Evolutionary conservation across 2,888 invertebrate genomes (phyloP).

Genomic region (Morpho achilles): DNA sequence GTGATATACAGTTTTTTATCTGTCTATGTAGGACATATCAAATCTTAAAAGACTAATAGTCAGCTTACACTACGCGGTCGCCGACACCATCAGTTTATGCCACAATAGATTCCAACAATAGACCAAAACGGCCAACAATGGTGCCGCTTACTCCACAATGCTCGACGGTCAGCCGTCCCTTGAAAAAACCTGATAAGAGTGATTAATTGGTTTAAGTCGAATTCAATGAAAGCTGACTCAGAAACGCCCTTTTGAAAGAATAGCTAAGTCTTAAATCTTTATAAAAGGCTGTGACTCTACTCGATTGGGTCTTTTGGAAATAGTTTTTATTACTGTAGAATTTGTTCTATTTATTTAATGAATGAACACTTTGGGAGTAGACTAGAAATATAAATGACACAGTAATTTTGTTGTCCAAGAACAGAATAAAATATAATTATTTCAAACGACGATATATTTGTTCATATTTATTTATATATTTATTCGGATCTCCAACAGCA

Average conservation of each 20-base stretch:
- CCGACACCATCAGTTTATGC: constrained; percentile 59
- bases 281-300: neutral
- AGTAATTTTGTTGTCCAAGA: too few species aligned
- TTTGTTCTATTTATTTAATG: too few species aligned
- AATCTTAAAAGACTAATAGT: constrained; percentile 60
- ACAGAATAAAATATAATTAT: too few species aligned
- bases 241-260: constrained; percentile 35
- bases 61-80: constrained; percentile 50
- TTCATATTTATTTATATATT: too few species aligned
- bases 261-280: constrained; percentile 9
- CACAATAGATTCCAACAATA: constrained; percentile 61
- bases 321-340: too few species aligned
- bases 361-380: too few species aligned
- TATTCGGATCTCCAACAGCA: too few species aligned
- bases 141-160: constrained; percentile 55
- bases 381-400: too few species aligned
- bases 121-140: constrained; percentile 50
- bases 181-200: constrained; percentile 74
- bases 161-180: constrained; percentile 61
- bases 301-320: too few species aligned
- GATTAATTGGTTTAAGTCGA: constrained; percentile 75
- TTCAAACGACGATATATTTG: too few species aligned
- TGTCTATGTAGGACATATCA: neutral
- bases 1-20: too few species aligned
- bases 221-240: constrained; percentile 66